Evolutionary conservation across 2,797 vertebrate genomes (phyloP).

Genomic region (Gymnothorax reevesii): DNA sequence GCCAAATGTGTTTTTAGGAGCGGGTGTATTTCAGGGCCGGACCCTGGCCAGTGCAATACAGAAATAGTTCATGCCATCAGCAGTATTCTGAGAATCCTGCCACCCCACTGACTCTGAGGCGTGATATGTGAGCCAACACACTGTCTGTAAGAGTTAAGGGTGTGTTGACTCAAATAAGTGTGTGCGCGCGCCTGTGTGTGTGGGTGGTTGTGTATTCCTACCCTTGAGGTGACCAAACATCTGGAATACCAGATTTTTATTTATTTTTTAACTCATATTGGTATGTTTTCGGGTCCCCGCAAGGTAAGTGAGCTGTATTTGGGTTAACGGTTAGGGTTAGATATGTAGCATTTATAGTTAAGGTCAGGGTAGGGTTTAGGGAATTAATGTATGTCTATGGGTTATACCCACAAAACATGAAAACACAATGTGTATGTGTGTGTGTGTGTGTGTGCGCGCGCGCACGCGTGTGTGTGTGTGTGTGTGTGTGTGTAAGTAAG

Average conservation of each 20-base stretch:
- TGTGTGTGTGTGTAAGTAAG: slow-evolving; percentile 17
- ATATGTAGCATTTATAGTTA: no score
- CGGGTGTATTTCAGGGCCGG: background rate
- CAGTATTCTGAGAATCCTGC: slow-evolving; percentile 21
- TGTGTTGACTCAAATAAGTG: background rate
- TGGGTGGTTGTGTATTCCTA: background rate
- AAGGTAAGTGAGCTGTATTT: no score
- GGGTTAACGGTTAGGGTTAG: no score
- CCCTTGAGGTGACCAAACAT: no score
- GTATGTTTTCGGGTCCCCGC: no score
- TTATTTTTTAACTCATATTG: no score
- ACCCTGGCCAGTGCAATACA: background rate
- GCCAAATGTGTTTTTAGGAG: no score
- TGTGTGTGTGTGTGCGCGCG: background rate
- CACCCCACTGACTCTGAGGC: background rate
- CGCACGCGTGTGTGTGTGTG: slow-evolving; percentile 16
- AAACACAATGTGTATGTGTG: background rate
- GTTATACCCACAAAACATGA: no score
- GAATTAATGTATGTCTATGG: no score
- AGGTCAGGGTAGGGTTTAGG: no score
- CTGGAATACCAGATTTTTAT: no score
- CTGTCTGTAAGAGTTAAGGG: no score
- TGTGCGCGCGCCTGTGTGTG: background rate
- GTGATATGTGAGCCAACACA: background rate
- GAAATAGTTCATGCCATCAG: slow-evolving; percentile 21